phyloP scores from a whole-genome alignment of 1,140 invertebrate genomes.

The Rhagoletis zephyria region DNA sequence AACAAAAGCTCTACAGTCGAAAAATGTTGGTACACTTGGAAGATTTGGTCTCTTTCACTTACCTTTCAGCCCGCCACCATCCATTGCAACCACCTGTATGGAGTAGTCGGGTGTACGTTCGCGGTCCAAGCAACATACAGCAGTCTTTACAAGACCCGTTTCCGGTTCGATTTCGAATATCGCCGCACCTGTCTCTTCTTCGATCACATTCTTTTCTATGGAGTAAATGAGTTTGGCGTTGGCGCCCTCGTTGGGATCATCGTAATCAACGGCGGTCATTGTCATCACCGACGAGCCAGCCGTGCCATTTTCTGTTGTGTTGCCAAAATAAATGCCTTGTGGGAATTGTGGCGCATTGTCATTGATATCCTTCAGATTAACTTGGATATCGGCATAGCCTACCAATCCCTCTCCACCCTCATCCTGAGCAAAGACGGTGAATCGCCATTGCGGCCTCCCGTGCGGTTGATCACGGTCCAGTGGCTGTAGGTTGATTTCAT shows the following conservation, averaged over 20 bases:
- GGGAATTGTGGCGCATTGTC: constrained; percentile 85
- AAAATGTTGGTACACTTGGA: background rate
- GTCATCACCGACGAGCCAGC: constrained; percentile 80
- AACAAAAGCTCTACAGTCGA: too few species aligned
- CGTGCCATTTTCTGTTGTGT: constrained; percentile 80
- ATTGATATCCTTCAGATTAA: constrained; percentile 83
- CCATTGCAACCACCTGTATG: constrained; percentile 79
- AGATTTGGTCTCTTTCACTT: constrained; percentile 63
- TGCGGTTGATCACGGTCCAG: constrained; percentile 83
- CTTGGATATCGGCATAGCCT: constrained; percentile 84
- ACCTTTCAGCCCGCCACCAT: constrained; percentile 78
- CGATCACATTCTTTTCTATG: constrained; percentile 82
- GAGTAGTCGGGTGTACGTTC: constrained; percentile 81
- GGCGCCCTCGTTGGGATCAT: constrained; percentile 80
- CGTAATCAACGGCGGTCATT: constrained; percentile 81
- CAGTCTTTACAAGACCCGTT: constrained; percentile 79
- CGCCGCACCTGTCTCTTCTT: constrained; percentile 78
- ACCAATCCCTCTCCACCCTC: constrained; percentile 80
- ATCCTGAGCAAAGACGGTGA: constrained; percentile 83
- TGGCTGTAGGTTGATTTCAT: constrained; percentile 71
- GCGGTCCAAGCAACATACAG: constrained; percentile 79
- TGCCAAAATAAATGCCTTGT: constrained; percentile 77
- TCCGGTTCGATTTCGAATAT: constrained; percentile 80
- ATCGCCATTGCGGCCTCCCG: constrained; percentile 82
- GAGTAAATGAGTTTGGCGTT: constrained; percentile 79